Percentiles rank a stretch among this genome's conserved stretches.
These are phyloP conservation scores for Sparus aurata DNA, from an alignment of 2,797 vertebrate species.

Conservation along the genomic window DNA sequence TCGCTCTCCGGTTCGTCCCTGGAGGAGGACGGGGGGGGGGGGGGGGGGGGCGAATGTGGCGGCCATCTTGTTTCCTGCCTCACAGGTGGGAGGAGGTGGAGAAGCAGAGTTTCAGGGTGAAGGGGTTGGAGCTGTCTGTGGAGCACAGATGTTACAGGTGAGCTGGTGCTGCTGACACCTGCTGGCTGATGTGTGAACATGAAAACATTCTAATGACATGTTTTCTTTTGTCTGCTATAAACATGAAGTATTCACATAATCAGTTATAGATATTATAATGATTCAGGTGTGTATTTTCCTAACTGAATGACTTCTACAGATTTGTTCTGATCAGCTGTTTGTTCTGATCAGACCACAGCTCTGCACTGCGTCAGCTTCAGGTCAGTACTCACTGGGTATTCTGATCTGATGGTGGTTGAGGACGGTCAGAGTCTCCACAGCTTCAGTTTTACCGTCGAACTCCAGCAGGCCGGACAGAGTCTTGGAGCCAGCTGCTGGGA, in stretches of 20 bases:
- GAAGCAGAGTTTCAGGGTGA: constrained; percentile 93
- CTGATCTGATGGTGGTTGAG: constrained; percentile 97
- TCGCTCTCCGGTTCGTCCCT: constrained; percentile 1
- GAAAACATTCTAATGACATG: too few relatives aligned
- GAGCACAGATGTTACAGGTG: not conserved
- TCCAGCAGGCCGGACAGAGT: constrained; percentile 94
- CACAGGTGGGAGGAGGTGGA: constrained; percentile 91
- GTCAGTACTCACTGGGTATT: constrained; percentile 89
- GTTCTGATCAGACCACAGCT: too few relatives aligned
- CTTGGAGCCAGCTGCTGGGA: constrained; percentile 90
- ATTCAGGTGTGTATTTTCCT: too few relatives aligned
- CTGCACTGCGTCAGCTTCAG: too few relatives aligned
- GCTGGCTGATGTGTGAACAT: too few relatives aligned
- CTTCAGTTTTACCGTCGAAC: constrained; percentile 93
- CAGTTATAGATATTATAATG: too few relatives aligned
- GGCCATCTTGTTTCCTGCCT: constrained; percentile 56
- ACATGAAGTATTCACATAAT: too few relatives aligned
- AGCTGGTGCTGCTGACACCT: too few relatives aligned
- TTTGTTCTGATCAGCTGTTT: too few relatives aligned
- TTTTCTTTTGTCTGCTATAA: too few relatives aligned
- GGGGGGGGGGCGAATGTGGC: not conserved
- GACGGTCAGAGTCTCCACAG: constrained; percentile 93
- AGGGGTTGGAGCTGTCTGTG: constrained; percentile 84
- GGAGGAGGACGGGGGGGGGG: too few relatives aligned
- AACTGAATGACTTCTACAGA: too few relatives aligned